These are phyloP conservation scores for Oreortyx pictus DNA, from an alignment of 2,797 vertebrate species.

Conservation along the genomic window DNA sequence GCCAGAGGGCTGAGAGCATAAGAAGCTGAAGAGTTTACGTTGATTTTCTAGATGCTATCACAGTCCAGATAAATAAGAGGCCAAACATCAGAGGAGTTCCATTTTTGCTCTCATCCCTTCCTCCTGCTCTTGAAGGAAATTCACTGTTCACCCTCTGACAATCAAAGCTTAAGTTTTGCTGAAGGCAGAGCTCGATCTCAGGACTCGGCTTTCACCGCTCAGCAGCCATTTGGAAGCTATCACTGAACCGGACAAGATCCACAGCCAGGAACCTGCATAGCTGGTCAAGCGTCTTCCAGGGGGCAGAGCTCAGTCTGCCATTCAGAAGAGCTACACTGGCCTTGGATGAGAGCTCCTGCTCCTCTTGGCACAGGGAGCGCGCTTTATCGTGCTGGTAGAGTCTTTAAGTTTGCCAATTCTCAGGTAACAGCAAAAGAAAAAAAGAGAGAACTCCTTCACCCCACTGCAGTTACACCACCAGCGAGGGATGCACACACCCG, in stretches of 20 bases:
- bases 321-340: neutral
- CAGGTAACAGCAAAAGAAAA: neutral
- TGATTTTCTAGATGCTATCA: slow-evolving; percentile 33
- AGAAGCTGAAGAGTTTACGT: neutral
- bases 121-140: neutral
- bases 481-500: neutral
- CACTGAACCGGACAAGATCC: neutral
- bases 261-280: neutral
- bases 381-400: neutral
- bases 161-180: neutral
- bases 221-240: neutral
- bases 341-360: neutral
- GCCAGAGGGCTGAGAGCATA: neutral
- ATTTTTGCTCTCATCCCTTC: neutral
- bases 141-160: neutral
- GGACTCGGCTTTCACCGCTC: neutral
- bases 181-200: neutral
- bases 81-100: neutral
- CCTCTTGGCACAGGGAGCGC: neutral
- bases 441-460: neutral
- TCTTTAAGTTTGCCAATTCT: neutral
- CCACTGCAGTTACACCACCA: neutral
- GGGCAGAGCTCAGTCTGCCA: neutral
- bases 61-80: neutral
- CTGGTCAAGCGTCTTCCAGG: neutral